phyloP scores from a whole-genome alignment of 2,113 vertebrate species.

The Cichladusa arquata region DNA sequence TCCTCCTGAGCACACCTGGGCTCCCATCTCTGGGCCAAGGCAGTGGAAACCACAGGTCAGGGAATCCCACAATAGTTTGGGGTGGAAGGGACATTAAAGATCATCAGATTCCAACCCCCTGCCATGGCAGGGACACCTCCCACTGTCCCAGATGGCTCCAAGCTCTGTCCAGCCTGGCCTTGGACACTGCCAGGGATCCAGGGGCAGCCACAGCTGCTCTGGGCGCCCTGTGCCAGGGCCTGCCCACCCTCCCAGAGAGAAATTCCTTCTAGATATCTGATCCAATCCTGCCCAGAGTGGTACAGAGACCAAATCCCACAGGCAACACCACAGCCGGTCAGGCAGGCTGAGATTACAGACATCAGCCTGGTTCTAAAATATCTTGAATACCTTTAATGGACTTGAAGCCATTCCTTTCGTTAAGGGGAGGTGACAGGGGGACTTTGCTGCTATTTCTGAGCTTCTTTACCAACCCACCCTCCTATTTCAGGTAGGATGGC shows the following conservation, averaged over 20 bases:
- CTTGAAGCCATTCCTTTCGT: background rate
- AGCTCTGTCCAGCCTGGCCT: fast-evolving
- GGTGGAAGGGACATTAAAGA: background rate
- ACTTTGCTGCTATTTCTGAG: background rate
- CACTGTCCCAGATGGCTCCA: background rate
- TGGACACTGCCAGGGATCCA: background rate
- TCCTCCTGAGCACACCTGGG: fast-evolving
- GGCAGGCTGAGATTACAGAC: background rate
- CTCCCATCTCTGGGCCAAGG: background rate
- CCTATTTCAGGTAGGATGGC: background rate
- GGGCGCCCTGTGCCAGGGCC: background rate
- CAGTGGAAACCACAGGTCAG: background rate
- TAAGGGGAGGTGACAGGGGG: background rate
- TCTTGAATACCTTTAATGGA: background rate
- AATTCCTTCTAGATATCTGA: background rate
- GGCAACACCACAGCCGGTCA: background rate
- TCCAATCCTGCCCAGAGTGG: background rate
- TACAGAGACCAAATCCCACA: background rate
- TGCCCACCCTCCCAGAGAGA: background rate
- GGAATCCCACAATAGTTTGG: background rate
- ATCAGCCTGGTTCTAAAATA: background rate
- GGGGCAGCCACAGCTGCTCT: background rate
- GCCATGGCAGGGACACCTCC: background rate
- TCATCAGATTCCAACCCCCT: too few species aligned
- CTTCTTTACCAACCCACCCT: background rate